These are phyloP conservation scores for Hystrix cristata DNA, from an alignment of 2,113 vertebrate genomes.

Conservation along the genomic window DNA sequence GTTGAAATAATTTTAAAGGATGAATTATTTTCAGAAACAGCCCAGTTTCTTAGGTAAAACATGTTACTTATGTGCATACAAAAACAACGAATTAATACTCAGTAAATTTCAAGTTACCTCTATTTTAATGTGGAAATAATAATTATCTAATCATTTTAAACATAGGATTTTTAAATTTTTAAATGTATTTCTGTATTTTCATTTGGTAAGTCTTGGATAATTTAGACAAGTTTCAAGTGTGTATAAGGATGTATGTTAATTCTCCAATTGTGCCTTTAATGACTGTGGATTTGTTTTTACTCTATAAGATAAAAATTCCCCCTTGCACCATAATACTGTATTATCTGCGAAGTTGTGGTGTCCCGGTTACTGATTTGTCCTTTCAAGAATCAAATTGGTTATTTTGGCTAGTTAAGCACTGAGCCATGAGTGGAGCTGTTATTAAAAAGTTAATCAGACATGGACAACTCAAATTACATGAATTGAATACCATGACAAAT, in stretches of 20 bases:
- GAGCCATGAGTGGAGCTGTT: constrained; percentile 2
- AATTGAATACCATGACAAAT: constrained; percentile 57
- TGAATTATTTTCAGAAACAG: constrained; percentile 15
- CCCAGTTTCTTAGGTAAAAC: constrained; percentile 10
- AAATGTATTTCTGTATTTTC: neutral
- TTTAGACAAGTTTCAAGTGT: neutral
- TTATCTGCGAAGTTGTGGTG: neutral
- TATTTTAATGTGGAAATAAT: constrained; percentile 32
- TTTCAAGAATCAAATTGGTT: constrained; percentile 46
- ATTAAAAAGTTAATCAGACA: constrained; percentile 56
- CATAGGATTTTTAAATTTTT: neutral
- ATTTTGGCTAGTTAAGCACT: constrained; percentile 28
- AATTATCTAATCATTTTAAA: neutral
- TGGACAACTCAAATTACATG: constrained; percentile 49
- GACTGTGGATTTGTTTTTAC: constrained; percentile 25
- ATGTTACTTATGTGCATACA: neutral
- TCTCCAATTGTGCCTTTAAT: neutral
- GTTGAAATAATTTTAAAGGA: constrained; percentile 31
- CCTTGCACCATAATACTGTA: neutral
- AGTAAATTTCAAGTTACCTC: constrained; percentile 27
- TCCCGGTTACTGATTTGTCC: neutral
- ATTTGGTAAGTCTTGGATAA: constrained; percentile 26
- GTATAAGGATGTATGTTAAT: neutral
- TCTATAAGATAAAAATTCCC: neutral
- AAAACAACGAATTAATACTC: constrained; percentile 22